These are phyloP conservation scores for Macrophya alboannulata DNA, from an alignment of 2,888 invertebrate genomes.

Conservation along the genomic window DNA sequence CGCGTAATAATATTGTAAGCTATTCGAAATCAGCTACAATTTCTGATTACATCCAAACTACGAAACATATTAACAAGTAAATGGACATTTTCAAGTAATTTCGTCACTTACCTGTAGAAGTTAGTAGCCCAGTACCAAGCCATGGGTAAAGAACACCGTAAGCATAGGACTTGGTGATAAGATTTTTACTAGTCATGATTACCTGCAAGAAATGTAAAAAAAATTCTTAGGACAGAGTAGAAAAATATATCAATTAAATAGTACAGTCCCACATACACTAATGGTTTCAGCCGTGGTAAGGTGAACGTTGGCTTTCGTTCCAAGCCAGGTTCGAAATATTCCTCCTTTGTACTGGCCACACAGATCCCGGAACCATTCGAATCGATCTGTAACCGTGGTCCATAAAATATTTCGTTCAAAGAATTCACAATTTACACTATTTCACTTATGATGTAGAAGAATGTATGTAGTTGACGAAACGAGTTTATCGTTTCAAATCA, in stretches of 20 bases:
- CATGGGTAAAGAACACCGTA: slow-evolving; percentile 80
- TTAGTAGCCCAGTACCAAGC: slow-evolving; percentile 81
- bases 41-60: not conserved
- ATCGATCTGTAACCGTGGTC: slow-evolving; percentile 62
- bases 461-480: not conserved
- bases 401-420: not conserved
- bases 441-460: not conserved
- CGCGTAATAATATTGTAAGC: not conserved
- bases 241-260: not conserved
- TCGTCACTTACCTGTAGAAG: slow-evolving; percentile 76
- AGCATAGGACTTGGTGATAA: slow-evolving; percentile 79
- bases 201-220: slow-evolving; percentile 66
- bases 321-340: slow-evolving; percentile 66
- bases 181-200: slow-evolving; percentile 78
- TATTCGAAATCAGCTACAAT: not conserved
- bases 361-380: slow-evolving; percentile 63
- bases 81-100: not conserved
- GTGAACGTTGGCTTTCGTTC: slow-evolving; percentile 61
- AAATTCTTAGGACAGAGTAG: not conserved
- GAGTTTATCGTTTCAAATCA: too few species aligned
- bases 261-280: slow-evolving; percentile 65
- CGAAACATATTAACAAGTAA: not conserved
- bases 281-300: slow-evolving; percentile 68
- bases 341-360: slow-evolving; percentile 64
- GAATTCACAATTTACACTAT: not conserved